Base-by-base conservation (phyloP, 2,888 invertebrate genomes). In the Lasioglossum pauxillum region DNA sequence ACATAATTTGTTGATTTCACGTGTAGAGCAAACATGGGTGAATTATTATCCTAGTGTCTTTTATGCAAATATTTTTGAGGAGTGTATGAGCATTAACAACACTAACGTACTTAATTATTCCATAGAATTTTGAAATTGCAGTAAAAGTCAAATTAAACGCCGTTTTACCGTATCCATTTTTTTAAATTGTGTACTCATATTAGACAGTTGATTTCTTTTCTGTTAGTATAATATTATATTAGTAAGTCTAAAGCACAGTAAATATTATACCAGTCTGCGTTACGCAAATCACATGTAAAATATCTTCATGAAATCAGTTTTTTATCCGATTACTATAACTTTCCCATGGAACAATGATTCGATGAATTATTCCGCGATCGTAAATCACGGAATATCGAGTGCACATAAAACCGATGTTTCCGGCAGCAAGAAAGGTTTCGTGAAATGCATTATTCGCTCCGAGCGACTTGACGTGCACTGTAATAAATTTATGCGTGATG, bases 301-400 rank as follows among this genome's bases (percentile, higher is more conserved):
- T 85, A 75, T 83, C 41, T 75, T 79, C 57, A n/a, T 79, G 57
- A 71, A 79, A 67, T 79, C 83, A 73, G 41, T 71, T 83, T 73
- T 82, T 69, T 76, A 79, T 76, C 44, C 72, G 76, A 74, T 79
- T 75, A 78, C 83, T 60, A 46, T 38, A 67, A 31, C 10, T 53
- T 72, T 41, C 53, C 23, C 16, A 41, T 35, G 49, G 75, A 64
- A 35, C 46, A 49, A 72, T n/a, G 78, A 35, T 27, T 16, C 83
- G 64, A 71, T 78, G 84, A 84, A 84, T 84, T 84, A 84, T 84
- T 82, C 84, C 67, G 31, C 19, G 72, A 82, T 82, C 84, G 82
- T 84, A 84, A 77, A 84, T 84, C 82, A 84, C 69, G 57, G 57
- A 82, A 78, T 77, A 84, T 84, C 83, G 84, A 84, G 77, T 57